Evolutionary conservation across 2,113 vertebrate species (phyloP).

Genomic region (Onychostoma macrolepis): DNA sequence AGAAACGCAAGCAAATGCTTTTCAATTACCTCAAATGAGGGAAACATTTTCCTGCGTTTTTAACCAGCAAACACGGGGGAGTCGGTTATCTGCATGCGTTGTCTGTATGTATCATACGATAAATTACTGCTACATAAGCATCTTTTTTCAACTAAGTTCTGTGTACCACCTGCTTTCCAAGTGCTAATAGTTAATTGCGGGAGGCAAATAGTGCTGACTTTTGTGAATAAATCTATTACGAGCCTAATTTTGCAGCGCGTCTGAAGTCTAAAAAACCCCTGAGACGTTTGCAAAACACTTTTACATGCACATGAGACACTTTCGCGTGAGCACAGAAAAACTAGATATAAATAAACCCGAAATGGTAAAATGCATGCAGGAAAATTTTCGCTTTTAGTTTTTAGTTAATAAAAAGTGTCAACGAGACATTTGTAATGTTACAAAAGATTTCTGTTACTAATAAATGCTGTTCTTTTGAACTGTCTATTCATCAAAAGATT

Average conservation of each 20-base stretch:
- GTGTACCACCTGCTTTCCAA: slow-evolving; percentile 26
- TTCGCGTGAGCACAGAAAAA: not conserved
- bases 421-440: not conserved
- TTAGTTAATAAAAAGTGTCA: not conserved
- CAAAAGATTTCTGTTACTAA: not conserved
- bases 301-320: not conserved
- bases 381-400: not conserved
- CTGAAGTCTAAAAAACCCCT: slow-evolving; percentile 8
- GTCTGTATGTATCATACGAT: slow-evolving; percentile 1
- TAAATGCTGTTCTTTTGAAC: not conserved
- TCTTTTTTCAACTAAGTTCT: not conserved
- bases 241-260: not conserved
- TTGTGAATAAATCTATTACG: slow-evolving; percentile 22
- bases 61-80: slow-evolving; percentile 12
- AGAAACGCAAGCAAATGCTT: slow-evolving; percentile 34
- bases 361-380: not conserved
- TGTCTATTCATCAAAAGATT: too few species aligned
- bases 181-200: not conserved
- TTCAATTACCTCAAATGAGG: slow-evolving; percentile 35
- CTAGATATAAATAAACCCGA: not conserved
- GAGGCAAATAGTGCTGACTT: slow-evolving; percentile 27
- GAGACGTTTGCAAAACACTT: not conserved
- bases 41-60: slow-evolving; percentile 22
- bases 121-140: slow-evolving; percentile 12
- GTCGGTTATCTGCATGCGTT: not conserved